Conservation (phyloP, 1,140 invertebrate species). For the Cyclargus thomasi region DNA sequence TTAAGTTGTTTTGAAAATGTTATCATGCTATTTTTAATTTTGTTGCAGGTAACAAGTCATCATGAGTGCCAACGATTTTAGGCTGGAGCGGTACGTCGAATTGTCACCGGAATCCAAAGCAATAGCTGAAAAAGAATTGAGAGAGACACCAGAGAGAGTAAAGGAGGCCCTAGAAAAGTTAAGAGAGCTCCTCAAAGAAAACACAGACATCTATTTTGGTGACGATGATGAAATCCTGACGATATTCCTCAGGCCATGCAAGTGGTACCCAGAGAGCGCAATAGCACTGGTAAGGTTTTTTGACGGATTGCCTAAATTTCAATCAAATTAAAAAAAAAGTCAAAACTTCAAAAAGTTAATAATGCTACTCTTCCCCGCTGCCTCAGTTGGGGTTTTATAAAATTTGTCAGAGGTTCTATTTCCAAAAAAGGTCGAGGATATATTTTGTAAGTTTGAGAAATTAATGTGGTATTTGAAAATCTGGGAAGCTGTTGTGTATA, state of each 20-base stretch:
- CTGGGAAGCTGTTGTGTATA: no score
- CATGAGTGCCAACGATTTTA: conserved; percentile 60
- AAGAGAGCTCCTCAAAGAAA: conserved; percentile 79
- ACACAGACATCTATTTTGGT: conserved; percentile 78
- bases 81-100: conserved; percentile 60
- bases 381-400: no score
- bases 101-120: conserved; percentile 68
- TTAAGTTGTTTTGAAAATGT: no score
- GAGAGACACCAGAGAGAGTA: conserved; percentile 82
- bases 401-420: no score
- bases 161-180: conserved; percentile 77
- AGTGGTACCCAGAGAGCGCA: conserved; percentile 87
- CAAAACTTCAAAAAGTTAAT: no score
- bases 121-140: conserved; percentile 79
- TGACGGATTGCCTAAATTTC: neutral
- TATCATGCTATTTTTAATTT: neutral
- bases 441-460: no score
- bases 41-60: conserved; percentile 30
- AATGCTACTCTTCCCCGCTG: no score
- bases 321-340: no score
- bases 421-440: no score
- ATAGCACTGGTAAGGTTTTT: conserved; percentile 78
- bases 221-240: conserved; percentile 85
- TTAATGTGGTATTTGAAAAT: no score
- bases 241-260: conserved; percentile 85